Conservation (phyloP, 2,888 invertebrate genomes). For the Oscheius sp. region DNA sequence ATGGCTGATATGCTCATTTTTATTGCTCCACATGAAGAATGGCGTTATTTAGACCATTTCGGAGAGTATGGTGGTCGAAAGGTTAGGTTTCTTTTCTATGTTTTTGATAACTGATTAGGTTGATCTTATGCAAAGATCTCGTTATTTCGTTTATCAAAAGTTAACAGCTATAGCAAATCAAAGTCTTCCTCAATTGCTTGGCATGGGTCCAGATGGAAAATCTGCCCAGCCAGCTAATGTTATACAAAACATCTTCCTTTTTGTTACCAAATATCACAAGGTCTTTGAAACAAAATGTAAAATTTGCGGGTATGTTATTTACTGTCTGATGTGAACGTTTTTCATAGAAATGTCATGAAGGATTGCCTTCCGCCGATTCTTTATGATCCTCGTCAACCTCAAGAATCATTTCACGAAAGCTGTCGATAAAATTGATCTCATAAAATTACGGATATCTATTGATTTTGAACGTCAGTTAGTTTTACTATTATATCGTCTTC, state of each 20-base stretch:
- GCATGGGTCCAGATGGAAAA: neutral
- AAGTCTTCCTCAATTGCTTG: neutral
- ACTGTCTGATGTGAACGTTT: neutral
- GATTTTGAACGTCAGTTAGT: too few species aligned
- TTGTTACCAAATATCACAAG: constrained; percentile 15
- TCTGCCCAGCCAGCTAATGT: neutral
- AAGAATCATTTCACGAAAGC: constrained; percentile 13
- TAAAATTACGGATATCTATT: neutral
- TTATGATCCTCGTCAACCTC: constrained; percentile 15
- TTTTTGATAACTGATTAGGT: neutral
- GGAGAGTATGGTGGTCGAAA: constrained; percentile 10
- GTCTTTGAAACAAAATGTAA: constrained; percentile 23
- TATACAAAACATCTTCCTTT: neutral
- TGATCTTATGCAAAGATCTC: constrained; percentile 21
- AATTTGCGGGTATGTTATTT: constrained; percentile 1
- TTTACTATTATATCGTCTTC: too few species aligned
- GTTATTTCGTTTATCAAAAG: constrained; percentile 25
- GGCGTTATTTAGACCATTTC: constrained; percentile 22
- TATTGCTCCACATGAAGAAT: constrained; percentile 32
- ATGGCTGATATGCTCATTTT: constrained; percentile 21
- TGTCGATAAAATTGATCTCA: constrained; percentile 7
- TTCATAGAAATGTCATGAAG: constrained; percentile 28
- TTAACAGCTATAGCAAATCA: constrained; percentile 19
- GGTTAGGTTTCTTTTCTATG: neutral
- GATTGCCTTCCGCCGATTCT: constrained; percentile 25